Percentiles rank a stretch among this genome's conserved stretches.
phyloP scores from a whole-genome alignment of 1,140 invertebrate species.

The Mesaphorura yosii region DNA sequence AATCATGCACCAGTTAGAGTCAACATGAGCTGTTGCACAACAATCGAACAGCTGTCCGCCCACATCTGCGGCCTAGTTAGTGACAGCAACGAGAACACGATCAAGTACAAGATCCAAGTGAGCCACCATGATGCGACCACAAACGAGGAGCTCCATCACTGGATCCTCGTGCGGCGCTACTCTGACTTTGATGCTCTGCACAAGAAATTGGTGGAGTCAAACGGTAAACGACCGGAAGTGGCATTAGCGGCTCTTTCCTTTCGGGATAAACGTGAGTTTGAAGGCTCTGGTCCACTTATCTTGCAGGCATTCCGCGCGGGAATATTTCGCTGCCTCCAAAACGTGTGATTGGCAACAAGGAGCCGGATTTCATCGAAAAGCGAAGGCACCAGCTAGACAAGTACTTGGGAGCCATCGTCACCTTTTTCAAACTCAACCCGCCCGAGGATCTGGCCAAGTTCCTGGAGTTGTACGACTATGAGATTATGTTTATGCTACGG shows the following conservation, averaged over 20 bases:
- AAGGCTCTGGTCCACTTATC: background rate
- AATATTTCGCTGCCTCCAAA: conserved; percentile 68
- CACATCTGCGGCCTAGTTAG: conserved; percentile 46
- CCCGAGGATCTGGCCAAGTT: conserved; percentile 63
- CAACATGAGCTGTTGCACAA: no score
- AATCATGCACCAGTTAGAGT: no score
- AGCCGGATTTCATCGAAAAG: conserved; percentile 71
- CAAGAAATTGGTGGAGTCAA: conserved; percentile 61
- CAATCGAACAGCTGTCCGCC: no score
- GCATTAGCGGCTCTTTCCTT: background rate
- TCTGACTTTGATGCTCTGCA: conserved; percentile 80
- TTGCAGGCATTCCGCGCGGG: conserved; percentile 56
- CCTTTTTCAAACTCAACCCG: conserved; percentile 50
- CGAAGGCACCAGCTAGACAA: conserved; percentile 61
- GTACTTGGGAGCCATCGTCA: conserved; percentile 65
- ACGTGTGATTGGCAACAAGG: conserved; percentile 68
- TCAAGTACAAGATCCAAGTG: conserved; percentile 55
- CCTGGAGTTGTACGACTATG: conserved; percentile 66
- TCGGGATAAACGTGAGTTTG: background rate
- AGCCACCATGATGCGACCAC: no score
- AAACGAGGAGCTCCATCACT: conserved; percentile 49
- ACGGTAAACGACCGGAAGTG: conserved; percentile 36
- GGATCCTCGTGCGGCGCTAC: conserved; percentile 73
- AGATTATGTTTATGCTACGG: conserved; percentile 67
- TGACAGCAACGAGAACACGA: conserved; percentile 44